phyloP scores from a whole-genome alignment of 2,113 vertebrate genomes.

The Raphicerus campestris region DNA sequence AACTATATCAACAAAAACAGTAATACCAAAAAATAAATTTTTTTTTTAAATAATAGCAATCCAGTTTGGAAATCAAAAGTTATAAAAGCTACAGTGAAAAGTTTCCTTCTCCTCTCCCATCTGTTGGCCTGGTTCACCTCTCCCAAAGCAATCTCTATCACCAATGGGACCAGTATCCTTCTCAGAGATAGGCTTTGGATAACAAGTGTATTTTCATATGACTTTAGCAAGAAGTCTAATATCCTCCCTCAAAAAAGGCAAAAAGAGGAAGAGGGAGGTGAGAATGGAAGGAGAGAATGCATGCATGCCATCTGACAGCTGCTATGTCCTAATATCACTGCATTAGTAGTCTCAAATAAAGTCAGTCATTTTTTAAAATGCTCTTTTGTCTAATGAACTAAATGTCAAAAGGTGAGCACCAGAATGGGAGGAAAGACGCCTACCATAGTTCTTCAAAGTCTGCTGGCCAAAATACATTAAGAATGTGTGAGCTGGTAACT shows the following conservation, averaged over 20 bases:
- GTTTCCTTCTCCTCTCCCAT: neutral
- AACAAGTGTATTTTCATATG: neutral
- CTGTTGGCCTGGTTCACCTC: neutral
- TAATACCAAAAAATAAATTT: neutral
- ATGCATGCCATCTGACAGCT: neutral
- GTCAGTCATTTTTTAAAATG: neutral
- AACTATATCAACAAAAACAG: too few relatives aligned
- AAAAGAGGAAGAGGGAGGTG: neutral
- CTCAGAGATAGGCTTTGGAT: neutral
- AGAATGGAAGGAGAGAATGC: neutral
- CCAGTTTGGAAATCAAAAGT: neutral
- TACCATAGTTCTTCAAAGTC: neutral
- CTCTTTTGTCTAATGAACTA: neutral
- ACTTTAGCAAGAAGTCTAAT: constrained; percentile 4
- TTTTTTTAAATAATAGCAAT: neutral
- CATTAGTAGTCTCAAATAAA: neutral
- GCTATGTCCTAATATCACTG: neutral
- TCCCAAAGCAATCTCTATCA: neutral
- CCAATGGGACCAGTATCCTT: neutral
- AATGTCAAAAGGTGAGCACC: neutral
- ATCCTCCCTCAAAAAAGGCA: neutral
- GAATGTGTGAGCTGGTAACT: neutral
- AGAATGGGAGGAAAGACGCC: neutral
- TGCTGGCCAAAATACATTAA: neutral
- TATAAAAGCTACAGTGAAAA: neutral